phyloP scores from a whole-genome alignment of 2,113 vertebrate species.

The Notarius lentiginosus region DNA sequence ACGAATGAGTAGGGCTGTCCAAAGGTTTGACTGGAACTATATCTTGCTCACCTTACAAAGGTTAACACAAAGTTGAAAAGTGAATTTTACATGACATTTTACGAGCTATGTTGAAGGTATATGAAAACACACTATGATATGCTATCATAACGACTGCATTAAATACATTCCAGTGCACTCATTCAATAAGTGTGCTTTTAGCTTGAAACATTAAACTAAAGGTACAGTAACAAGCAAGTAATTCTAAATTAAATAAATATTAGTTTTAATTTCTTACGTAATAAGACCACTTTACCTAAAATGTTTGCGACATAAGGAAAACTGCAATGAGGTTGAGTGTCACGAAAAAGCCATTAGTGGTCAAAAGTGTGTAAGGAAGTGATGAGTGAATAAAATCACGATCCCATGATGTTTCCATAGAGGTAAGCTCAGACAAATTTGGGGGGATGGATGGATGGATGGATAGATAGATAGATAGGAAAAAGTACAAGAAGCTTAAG shows the following conservation, averaged over 20 bases:
- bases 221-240: neutral
- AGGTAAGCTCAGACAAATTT: constrained; percentile 5
- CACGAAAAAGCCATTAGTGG: constrained; percentile 12
- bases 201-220: neutral
- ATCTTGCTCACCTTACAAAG: no score
- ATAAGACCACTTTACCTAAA: neutral
- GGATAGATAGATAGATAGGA: no score
- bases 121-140: neutral
- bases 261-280: neutral
- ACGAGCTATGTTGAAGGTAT: neutral
- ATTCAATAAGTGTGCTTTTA: neutral
- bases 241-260: neutral
- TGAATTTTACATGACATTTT: neutral
- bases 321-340: neutral
- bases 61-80: neutral
- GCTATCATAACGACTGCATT: neutral
- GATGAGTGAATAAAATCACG: neutral
- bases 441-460: no score
- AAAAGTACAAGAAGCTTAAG: neutral
- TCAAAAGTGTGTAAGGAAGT: neutral
- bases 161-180: neutral
- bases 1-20: no score
- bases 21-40: no score
- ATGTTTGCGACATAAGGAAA: neutral
- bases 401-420: neutral